A percentile compares a stretch with the other conserved stretches of the same genome.
phyloP scores from a whole-genome alignment of 2,888 invertebrate genomes.

The Polyommatus icarus region DNA sequence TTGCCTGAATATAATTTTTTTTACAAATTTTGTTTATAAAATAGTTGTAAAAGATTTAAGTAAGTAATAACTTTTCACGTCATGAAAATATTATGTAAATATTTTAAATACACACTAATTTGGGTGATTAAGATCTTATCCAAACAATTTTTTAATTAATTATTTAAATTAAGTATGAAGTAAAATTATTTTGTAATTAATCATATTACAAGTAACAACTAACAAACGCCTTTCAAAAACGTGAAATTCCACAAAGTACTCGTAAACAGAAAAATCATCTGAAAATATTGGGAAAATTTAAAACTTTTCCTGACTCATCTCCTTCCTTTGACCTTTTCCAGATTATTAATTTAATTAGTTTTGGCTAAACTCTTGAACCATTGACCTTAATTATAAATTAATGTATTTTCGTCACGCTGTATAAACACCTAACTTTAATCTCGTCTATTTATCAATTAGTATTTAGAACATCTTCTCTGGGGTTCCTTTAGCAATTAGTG shows the following conservation, averaged over 20 bases:
- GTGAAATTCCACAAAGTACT: not conserved
- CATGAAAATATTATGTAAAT: not conserved
- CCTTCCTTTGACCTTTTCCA: too few relatives aligned
- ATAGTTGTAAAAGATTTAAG: not conserved
- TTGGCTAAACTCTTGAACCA: not conserved
- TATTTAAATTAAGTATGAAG: not conserved
- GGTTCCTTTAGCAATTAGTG: not conserved
- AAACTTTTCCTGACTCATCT: too few relatives aligned
- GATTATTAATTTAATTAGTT: not conserved
- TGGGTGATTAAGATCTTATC: not conserved
- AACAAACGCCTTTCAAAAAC: not conserved
- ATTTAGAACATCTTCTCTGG: constrained; percentile 30
- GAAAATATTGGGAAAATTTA: not conserved
- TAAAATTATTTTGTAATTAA: not conserved
- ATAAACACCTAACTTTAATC: constrained; percentile 42
- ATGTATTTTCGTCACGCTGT: constrained; percentile 39
- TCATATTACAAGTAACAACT: not conserved
- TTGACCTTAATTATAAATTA: not conserved
- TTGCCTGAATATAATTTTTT: not conserved
- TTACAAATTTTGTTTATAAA: not conserved
- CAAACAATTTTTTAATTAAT: not conserved
- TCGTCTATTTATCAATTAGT: constrained; percentile 39
- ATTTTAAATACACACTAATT: not conserved
- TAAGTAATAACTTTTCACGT: not conserved
- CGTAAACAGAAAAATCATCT: not conserved